These are phyloP conservation scores for Cebidichthys violaceus DNA, from an alignment of 2,113 vertebrate species.

Conservation along the genomic window DNA sequence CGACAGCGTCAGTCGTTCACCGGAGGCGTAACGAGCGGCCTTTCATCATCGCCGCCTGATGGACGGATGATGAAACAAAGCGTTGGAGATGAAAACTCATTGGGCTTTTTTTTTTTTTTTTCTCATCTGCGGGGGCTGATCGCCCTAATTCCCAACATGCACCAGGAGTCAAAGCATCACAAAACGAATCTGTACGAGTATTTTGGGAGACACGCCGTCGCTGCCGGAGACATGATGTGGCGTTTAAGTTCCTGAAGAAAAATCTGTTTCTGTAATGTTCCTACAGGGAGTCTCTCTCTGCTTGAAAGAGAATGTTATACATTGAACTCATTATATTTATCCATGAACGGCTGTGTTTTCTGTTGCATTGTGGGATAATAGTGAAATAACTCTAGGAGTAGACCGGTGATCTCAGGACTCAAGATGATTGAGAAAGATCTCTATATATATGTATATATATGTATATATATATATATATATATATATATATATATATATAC, in stretches of 20 bases:
- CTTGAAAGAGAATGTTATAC: neutral
- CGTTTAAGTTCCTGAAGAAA: constrained; percentile 35
- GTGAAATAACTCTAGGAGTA: neutral
- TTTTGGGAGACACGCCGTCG: constrained; percentile 31
- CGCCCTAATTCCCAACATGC: constrained; percentile 64
- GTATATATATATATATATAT: too few species aligned
- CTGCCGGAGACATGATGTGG: constrained; percentile 29
- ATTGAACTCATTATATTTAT: neutral
- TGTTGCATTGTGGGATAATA: constrained; percentile 27
- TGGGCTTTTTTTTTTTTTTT: neutral
- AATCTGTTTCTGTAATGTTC: neutral
- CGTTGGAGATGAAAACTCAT: constrained; percentile 56
- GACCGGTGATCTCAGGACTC: neutral
- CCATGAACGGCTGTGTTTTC: neutral
- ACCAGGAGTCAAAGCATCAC: constrained; percentile 52
- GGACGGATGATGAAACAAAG: constrained; percentile 74
- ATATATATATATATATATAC: too few species aligned
- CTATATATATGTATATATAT: too few species aligned
- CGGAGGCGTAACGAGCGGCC: constrained; percentile 50
- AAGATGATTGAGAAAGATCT: neutral
- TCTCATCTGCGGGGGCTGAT: constrained; percentile 25
- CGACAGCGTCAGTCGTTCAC: constrained; percentile 50
- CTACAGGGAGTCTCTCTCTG: neutral
- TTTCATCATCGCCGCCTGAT: constrained; percentile 65
- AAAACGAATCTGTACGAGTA: constrained; percentile 27